These are phyloP conservation scores for Silurus meridionalis DNA, from an alignment of 2,113 vertebrate species.

Conservation along the genomic window DNA sequence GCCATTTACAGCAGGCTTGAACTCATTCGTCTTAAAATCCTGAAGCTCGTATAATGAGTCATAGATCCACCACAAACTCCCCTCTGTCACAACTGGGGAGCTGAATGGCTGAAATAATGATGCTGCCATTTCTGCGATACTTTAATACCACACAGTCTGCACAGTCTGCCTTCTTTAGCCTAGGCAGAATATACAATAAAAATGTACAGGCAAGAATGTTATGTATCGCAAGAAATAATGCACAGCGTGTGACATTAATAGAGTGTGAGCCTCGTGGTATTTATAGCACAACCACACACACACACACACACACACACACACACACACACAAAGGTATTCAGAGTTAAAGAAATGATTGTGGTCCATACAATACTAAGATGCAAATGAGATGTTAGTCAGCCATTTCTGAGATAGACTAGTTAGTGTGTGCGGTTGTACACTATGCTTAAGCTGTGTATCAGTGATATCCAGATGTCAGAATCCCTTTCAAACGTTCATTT, in stretches of 20 bases:
- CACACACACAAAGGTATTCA: background rate
- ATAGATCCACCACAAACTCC: slow-evolving; percentile 26
- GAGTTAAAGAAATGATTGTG: background rate
- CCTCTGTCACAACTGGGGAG: background rate
- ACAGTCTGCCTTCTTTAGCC: slow-evolving; percentile 29
- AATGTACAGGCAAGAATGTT: background rate
- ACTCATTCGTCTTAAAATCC: background rate
- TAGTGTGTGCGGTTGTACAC: background rate
- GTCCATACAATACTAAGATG: background rate
- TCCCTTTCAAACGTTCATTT: background rate
- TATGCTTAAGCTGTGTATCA: background rate
- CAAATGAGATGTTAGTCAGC: background rate
- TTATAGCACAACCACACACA: background rate
- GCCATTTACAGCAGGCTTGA: slow-evolving; percentile 2
- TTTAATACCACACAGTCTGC: slow-evolving; percentile 27
- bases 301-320: background rate
- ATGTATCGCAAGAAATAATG: background rate
- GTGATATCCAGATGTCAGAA: background rate
- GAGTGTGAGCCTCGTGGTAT: background rate
- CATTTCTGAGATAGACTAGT: background rate
- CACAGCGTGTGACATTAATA: slow-evolving; percentile 4
- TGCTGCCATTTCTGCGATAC: background rate
- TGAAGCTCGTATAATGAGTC: slow-evolving; percentile 13
- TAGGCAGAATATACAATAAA: background rate
- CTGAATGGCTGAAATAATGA: slow-evolving; percentile 36